Percentiles rank a stretch among this genome's conserved stretches.
phyloP scores from a whole-genome alignment of 2,888 invertebrate species.

The Catocala nupta region DNA sequence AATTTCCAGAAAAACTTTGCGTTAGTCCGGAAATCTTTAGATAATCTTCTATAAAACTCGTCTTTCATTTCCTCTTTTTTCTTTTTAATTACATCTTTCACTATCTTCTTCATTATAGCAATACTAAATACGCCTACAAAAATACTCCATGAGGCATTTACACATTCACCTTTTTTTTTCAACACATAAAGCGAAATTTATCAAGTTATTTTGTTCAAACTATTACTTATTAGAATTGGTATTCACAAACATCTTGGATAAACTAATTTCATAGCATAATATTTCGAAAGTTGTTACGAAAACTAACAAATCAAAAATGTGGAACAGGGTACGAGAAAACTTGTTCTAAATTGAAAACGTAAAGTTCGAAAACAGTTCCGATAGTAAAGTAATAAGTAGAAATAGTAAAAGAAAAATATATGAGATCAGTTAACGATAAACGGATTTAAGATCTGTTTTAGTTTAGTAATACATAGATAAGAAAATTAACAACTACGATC shows the following conservation, averaged over 20 bases:
- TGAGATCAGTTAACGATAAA: neutral
- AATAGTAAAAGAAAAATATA: slow-evolving; percentile 9
- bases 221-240: neutral
- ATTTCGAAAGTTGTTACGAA: slow-evolving; percentile 1
- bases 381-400: slow-evolving; percentile 1
- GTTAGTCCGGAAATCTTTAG: too few species aligned
- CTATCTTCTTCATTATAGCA: too few species aligned
- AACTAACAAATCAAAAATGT: slow-evolving; percentile 7
- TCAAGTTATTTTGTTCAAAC: too few species aligned
- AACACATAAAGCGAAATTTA: too few species aligned
- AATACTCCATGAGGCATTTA: too few species aligned
- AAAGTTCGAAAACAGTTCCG: slow-evolving; percentile 1
- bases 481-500: neutral
- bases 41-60: too few species aligned
- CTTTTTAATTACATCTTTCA: too few species aligned
- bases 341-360: slow-evolving; percentile 5
- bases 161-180: too few species aligned
- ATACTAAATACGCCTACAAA: too few species aligned
- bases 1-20: too few species aligned
- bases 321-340: neutral
- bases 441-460: neutral
- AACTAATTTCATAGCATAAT: slow-evolving; percentile 9
- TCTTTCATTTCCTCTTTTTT: too few species aligned
- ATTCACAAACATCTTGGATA: neutral
- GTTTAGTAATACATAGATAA: neutral